phyloP scores from a whole-genome alignment of 2,888 invertebrate species.

The Synergus laeviventris region DNA sequence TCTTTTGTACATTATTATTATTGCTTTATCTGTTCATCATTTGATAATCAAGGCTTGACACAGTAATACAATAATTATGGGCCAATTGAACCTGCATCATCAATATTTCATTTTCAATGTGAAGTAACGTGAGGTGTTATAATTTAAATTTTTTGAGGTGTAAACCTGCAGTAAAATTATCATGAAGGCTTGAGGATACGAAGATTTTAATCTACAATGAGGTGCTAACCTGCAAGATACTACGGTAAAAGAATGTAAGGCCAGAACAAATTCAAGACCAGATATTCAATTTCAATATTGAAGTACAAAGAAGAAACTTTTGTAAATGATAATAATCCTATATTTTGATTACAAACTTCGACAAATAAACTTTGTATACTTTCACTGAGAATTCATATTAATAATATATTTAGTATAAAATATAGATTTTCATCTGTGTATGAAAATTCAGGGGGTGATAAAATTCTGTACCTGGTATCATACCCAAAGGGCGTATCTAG shows the following conservation, averaged over 20 bases:
- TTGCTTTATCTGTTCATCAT: slow-evolving; percentile 24
- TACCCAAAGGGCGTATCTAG: slow-evolving; percentile 68
- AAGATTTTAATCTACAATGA: slow-evolving; percentile 22
- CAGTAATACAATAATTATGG: slow-evolving; percentile 30
- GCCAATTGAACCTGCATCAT: slow-evolving; percentile 28
- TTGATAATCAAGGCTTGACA: slow-evolving; percentile 30
- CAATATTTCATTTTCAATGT: slow-evolving; percentile 1
- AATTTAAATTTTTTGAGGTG: slow-evolving; percentile 18
- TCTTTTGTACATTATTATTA: slow-evolving; percentile 19
- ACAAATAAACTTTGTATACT: too few relatives aligned
- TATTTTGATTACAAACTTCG: too few relatives aligned
- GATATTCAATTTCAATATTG: neutral
- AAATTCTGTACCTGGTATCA: slow-evolving; percentile 59
- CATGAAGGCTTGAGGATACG: slow-evolving; percentile 2
- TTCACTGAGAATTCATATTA: too few relatives aligned
- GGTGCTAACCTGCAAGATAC: slow-evolving; percentile 31
- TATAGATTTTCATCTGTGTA: neutral
- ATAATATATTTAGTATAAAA: too few relatives aligned
- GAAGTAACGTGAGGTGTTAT: slow-evolving; percentile 12
- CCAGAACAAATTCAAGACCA: neutral
- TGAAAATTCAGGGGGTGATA: too few relatives aligned
- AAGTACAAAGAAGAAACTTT: too few relatives aligned
- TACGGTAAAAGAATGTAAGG: neutral
- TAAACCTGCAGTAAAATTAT: slow-evolving; percentile 19
- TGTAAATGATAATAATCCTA: too few relatives aligned